These are phyloP conservation scores for Nasonia vitripennis DNA, from an alignment of 1,140 invertebrate genomes.

Conservation along the genomic window DNA sequence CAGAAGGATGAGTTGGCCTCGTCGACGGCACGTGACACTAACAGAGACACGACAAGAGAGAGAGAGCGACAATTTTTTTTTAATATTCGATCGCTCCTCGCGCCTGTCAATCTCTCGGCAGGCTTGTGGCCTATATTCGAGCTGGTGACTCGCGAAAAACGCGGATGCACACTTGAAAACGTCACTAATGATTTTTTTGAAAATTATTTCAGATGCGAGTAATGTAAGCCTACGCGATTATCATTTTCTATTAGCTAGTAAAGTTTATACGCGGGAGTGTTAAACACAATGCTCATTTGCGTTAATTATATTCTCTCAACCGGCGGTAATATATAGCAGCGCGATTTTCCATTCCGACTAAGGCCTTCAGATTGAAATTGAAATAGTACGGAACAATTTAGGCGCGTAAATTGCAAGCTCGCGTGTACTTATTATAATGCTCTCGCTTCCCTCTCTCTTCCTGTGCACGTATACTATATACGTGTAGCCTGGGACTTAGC, in stretches of 20 bases:
- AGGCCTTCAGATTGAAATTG: slow-evolving; percentile 44
- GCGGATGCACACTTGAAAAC: not conserved
- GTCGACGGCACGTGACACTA: not conserved
- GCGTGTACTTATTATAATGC: slow-evolving; percentile 39
- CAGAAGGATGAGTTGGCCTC: slow-evolving; percentile 28
- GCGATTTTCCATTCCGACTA: slow-evolving; percentile 8
- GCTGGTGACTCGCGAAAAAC: not conserved
- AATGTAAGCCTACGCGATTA: too few relatives aligned
- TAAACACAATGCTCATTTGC: not conserved
- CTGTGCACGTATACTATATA: not conserved
- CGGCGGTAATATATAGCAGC: not conserved
- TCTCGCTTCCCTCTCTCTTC: too few relatives aligned
- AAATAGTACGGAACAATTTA: slow-evolving; percentile 41
- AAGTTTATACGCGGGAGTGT: not conserved
- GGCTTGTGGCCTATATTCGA: not conserved
- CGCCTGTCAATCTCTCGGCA: slow-evolving; percentile 25
- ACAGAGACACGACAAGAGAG: slow-evolving; percentile 1
- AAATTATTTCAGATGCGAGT: not conserved
- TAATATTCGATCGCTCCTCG: not conserved
- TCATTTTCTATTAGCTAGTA: not conserved
- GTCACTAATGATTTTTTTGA: not conserved
- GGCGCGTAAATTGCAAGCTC: slow-evolving; percentile 43
- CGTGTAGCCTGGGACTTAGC: slow-evolving; percentile 21
- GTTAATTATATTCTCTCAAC: not conserved
- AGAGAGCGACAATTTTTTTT: slow-evolving; percentile 6